Conservation (phyloP, 2,113 vertebrate genomes). For the Shinisaurus crocodilurus region DNA sequence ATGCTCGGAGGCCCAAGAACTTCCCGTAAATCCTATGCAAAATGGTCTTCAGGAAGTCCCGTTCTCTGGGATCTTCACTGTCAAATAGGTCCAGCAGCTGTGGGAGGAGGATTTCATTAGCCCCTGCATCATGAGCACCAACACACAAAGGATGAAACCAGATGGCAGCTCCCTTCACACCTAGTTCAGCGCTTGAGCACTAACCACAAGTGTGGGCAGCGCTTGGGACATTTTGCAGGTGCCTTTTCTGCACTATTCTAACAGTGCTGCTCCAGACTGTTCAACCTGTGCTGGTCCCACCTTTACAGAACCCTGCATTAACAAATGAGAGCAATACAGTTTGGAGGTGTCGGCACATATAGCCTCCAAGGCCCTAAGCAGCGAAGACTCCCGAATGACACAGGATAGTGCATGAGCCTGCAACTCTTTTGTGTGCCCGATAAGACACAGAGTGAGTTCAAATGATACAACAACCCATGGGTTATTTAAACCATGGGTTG, state of each 20-base stretch:
- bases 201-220: not conserved
- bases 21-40: constrained; percentile 98
- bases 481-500: too few species aligned
- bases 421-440: not conserved
- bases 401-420: not conserved
- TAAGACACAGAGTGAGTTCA: not conserved
- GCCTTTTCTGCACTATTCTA: not conserved
- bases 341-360: not conserved
- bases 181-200: too few species aligned
- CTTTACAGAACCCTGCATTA: not conserved
- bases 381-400: not conserved
- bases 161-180: not conserved
- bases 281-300: not conserved
- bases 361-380: not conserved
- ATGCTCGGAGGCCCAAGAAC: constrained; percentile 94
- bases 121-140: not conserved
- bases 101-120: constrained; percentile 9
- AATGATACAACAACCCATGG: too few species aligned
- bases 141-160: not conserved
- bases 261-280: not conserved
- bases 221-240: not conserved
- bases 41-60: constrained; percentile 98
- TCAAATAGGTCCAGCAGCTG: constrained; percentile 97
- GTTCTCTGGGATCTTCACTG: constrained; percentile 95
- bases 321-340: too few species aligned